phyloP scores from a whole-genome alignment of 2,797 vertebrate genomes.

The Merluccius polli region DNA sequence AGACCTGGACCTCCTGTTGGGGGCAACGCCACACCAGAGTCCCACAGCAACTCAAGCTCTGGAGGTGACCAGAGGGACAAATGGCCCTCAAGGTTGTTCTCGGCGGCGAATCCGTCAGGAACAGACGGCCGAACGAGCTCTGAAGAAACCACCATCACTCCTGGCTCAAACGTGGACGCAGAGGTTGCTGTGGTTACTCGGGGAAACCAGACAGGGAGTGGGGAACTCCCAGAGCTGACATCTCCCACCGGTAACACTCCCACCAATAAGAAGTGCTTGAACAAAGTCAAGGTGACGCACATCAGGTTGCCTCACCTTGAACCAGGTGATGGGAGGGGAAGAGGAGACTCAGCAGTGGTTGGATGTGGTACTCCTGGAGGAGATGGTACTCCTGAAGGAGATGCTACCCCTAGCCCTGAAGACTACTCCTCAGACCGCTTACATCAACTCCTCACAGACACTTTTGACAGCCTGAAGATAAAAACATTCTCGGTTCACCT shows the following conservation, averaged over 20 bases:
- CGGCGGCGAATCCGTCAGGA: slow-evolving; percentile 22
- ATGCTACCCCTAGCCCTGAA: neutral
- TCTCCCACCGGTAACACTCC: slow-evolving; percentile 14
- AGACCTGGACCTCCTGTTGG: slow-evolving; percentile 22
- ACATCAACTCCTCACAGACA: slow-evolving; percentile 46
- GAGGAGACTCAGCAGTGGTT: slow-evolving; percentile 11
- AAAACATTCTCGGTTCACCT: slow-evolving; percentile 55
- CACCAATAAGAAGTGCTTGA: slow-evolving; percentile 54
- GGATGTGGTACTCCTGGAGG: neutral
- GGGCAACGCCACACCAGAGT: neutral
- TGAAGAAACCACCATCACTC: slow-evolving; percentile 19
- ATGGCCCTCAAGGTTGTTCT: neutral
- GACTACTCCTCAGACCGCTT: slow-evolving; percentile 38
- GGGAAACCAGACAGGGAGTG: slow-evolving; percentile 25
- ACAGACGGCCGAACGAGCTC: slow-evolving; percentile 27
- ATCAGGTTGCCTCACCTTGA: slow-evolving; percentile 39
- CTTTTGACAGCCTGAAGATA: slow-evolving; percentile 38
- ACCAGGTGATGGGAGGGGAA: slow-evolving; percentile 23
- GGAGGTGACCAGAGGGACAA: neutral
- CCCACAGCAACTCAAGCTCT: too few species aligned
- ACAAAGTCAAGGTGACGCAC: slow-evolving; percentile 60
- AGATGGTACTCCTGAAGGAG: neutral
- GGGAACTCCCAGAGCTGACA: slow-evolving; percentile 13
- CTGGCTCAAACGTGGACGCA: slow-evolving; percentile 31
- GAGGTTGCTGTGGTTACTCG: slow-evolving; percentile 27